These are phyloP conservation scores for Hexactinellida sp. DNA, from an alignment of 37 sponge, comb jelly and placozoan genomes.

Conservation along the genomic window DNA sequence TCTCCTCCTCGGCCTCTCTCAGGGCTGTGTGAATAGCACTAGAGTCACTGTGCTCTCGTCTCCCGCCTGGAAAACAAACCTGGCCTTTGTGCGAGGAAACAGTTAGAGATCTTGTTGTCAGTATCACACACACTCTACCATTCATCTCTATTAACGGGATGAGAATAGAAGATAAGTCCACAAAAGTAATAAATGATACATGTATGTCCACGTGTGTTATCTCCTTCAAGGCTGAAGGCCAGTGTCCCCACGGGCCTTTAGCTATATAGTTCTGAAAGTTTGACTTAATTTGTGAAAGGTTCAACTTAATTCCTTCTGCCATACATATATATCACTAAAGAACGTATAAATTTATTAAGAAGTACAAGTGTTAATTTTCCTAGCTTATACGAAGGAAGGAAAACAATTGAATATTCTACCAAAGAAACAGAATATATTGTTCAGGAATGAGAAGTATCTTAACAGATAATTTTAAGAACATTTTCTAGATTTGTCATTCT, in stretches of 20 bases:
- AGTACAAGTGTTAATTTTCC: no score
- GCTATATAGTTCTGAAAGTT: background rate
- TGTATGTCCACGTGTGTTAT: background rate
- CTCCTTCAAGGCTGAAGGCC: background rate
- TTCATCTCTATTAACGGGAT: background rate
- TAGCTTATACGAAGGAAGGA: no score
- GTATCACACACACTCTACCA: background rate
- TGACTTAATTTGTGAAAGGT: background rate
- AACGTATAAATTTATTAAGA: no score
- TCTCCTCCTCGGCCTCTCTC: constrained; percentile 2
- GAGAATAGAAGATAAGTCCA: background rate
- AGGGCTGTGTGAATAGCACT: background rate
- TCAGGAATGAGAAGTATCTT: no score
- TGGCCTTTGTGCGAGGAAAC: background rate
- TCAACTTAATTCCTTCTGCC: background rate
- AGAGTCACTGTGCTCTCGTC: background rate
- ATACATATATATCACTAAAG: no score
- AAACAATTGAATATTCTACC: no score
- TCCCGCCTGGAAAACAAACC: constrained; percentile 2
- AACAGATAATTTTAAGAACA: no score
- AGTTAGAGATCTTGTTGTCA: background rate
- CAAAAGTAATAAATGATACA: background rate
- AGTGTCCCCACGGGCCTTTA: background rate
- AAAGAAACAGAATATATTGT: no score
- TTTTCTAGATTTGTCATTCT: no score